Conservation (phyloP, 2,797 vertebrate species). For the Clamator glandarius region DNA sequence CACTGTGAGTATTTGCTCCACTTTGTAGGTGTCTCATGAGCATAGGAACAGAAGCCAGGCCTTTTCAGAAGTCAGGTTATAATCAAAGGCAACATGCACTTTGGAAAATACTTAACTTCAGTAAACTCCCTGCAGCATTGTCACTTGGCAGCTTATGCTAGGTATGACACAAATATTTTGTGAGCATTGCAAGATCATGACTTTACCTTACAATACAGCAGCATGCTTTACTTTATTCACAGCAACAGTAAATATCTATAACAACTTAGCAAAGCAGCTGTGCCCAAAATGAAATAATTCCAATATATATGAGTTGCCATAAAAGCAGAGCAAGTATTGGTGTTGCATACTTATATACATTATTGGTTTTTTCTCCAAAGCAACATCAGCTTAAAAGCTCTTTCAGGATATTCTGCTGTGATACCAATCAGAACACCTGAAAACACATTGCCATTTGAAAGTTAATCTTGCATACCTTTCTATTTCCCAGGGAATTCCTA, state of each 20-base stretch:
- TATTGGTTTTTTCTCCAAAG: neutral
- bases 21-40: neutral
- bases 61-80: neutral
- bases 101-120: neutral
- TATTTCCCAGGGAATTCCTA: neutral
- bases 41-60: neutral
- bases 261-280: neutral
- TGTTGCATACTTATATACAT: neutral
- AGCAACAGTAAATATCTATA: neutral
- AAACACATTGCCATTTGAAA: neutral
- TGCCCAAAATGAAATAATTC: neutral
- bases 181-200: neutral
- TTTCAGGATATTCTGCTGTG: neutral
- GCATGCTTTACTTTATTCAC: neutral
- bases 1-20: neutral
- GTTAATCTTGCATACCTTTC: neutral
- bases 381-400: neutral
- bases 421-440: neutral
- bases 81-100: neutral
- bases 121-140: neutral
- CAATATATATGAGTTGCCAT: neutral
- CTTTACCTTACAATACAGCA: neutral
- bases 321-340: neutral
- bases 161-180: neutral
- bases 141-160: neutral